Evolutionary conservation across 2,797 vertebrate species (phyloP).

Genomic region (Ptychobarbus kaznakovi): DNA sequence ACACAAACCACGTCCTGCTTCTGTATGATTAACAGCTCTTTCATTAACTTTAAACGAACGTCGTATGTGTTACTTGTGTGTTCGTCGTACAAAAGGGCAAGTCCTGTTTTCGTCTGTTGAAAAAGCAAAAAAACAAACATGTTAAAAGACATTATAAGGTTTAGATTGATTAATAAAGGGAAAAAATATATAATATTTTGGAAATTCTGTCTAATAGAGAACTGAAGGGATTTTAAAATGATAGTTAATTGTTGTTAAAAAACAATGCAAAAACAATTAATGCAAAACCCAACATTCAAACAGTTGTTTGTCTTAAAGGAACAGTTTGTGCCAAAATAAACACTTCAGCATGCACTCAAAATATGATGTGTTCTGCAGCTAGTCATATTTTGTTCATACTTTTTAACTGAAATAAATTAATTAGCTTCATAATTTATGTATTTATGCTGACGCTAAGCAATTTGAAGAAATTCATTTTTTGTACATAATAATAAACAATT

Average conservation of each 20-base stretch:
- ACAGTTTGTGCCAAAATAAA: not conserved
- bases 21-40: conserved; percentile 89
- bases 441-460: not conserved
- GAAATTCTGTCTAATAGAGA: not conserved
- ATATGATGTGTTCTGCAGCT: not conserved
- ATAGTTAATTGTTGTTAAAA: not conserved
- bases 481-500: not conserved
- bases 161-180: not conserved
- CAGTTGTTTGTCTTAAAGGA: not conserved
- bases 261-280: not conserved
- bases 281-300: not conserved
- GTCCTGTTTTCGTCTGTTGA: conserved; percentile 88
- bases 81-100: conserved; percentile 86
- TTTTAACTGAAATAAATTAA: not conserved
- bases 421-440: not conserved
- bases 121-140: conserved; percentile 23
- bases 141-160: not conserved
- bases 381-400: too few species aligned
- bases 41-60: conserved; percentile 88
- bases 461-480: not conserved
- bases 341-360: not conserved
- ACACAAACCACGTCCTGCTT: conserved; percentile 92
- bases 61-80: conserved; percentile 86
- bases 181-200: too few species aligned
- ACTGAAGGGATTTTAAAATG: not conserved